phyloP scores from a whole-genome alignment of 2,797 vertebrate species.

The Alcedo quadribrachys region DNA sequence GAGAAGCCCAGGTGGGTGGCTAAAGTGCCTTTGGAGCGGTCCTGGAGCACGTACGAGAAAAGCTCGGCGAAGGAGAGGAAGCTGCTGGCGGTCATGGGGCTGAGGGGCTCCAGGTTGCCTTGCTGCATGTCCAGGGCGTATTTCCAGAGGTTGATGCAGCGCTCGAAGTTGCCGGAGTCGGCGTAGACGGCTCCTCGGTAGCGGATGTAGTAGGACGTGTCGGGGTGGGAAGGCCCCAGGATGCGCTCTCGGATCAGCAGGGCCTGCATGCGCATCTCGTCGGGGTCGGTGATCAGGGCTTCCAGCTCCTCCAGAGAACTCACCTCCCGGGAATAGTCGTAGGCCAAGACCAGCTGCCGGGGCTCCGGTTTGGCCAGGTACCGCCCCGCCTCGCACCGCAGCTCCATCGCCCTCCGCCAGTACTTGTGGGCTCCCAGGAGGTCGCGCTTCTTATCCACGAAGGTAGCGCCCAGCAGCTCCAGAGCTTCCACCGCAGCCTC shows the following conservation, averaged over 20 bases:
- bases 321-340: conserved; percentile 90
- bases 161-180: conserved; percentile 93
- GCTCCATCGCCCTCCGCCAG: conserved; percentile 93
- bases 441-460: conserved; percentile 96
- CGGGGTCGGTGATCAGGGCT: conserved; percentile 92
- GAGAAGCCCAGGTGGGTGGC: conserved; percentile 89
- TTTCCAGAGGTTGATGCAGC: conserved; percentile 95
- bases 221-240: conserved; percentile 92
- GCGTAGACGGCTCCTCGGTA: conserved; percentile 94
- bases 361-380: conserved; percentile 86
- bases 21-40: conserved; percentile 90
- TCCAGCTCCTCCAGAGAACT: conserved; percentile 88
- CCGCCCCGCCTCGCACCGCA: conserved; percentile 83
- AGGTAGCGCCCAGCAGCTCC: conserved; percentile 92
- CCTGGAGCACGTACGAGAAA: conserved; percentile 95
- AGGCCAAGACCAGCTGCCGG: conserved; percentile 87
- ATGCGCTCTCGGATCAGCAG: conserved; percentile 92
- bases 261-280: conserved; percentile 97
- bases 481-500: conserved; percentile 90
- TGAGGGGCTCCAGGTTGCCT: conserved; percentile 93
- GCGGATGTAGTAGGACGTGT: conserved; percentile 97
- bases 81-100: conserved; percentile 96
- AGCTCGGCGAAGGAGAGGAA: conserved; percentile 96
- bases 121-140: conserved; percentile 98
- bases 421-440: conserved; percentile 91